Evolutionary conservation across 1,140 invertebrate species (phyloP), one percentile per base, ranked within the genome.

Genomic region (Teleogryllus occipitalis): DNA sequence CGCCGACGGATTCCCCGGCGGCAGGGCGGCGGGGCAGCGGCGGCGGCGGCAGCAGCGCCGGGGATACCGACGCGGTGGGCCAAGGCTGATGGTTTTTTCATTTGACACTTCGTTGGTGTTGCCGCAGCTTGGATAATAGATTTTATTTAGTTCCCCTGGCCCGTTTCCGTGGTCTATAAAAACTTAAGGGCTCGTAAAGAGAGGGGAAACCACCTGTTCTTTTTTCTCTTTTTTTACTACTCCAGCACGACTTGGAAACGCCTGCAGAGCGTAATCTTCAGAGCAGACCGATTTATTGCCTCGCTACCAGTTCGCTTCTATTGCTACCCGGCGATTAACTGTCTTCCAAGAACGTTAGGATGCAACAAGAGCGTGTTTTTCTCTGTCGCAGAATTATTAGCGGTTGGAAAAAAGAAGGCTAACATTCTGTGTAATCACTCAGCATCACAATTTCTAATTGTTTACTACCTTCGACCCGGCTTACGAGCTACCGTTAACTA

Each of bases 381-480:
- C 54, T 65, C 54, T 65, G 54, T 65, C 54, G 54, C 54, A 65
- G 54, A 65, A 65, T 65, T 65, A 65, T 65, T 65, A 65, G 54
- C 54, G 54, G 18, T 10, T 65, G 10, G 54, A 18, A 65, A 65
- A 65, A 65, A 65, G 54, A 65, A 65, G 18, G 54, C 54, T 65
- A 65, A 65, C 54, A 65, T 65, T 65, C 54, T 65, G 54, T 65
- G 54, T 65, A 65, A 65, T 65, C 54, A 65, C 54, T 65, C 54
- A 65, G 54, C 54, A 65, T 65, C 54, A 65, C 54, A 65, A 65
- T 65, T 65, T 65, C 54, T 65, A 65, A 65, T 65, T 65, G 54
- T 65, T 65, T 65, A 65, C 54, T 65, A 65, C 54, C 54, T 65
- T 65, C 54, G 54, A 65, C 54, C 54, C 18, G 54, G 54, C 54